Evolutionary conservation across 2,888 invertebrate species (phyloP).

Genomic region (Patella depressa): DNA sequence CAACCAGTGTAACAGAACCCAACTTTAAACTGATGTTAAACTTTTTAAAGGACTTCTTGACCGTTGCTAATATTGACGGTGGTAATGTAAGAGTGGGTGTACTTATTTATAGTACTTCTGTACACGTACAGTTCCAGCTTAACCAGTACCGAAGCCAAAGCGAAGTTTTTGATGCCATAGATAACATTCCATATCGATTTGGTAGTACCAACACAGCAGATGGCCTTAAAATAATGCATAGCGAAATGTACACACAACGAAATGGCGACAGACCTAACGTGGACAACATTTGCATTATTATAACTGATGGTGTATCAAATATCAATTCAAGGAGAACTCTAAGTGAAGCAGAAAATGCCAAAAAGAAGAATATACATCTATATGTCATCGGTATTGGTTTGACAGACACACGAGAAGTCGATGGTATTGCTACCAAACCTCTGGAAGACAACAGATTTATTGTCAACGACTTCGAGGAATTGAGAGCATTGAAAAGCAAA

Average conservation of each 20-base stretch:
- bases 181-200: conserved; percentile 45
- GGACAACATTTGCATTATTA: conserved; percentile 57
- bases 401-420: conserved; percentile 56
- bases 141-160: conserved; percentile 42
- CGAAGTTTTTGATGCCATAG: conserved; percentile 50
- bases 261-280: conserved; percentile 58
- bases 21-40: conserved; percentile 52
- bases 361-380: conserved; percentile 47
- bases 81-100: conserved; percentile 60
- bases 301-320: conserved; percentile 67
- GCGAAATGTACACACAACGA: conserved; percentile 50
- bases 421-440: conserved; percentile 56
- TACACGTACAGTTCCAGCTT: conserved; percentile 54
- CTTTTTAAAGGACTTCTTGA: conserved; percentile 49
- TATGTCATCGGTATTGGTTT: conserved; percentile 58
- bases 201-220: conserved; percentile 66
- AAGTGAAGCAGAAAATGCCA: conserved; percentile 52
- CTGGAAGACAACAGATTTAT: conserved; percentile 50
- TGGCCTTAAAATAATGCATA: conserved; percentile 53
- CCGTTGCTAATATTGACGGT: conserved; percentile 49
- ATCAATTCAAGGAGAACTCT: conserved; percentile 57
- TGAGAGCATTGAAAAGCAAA: conserved; percentile 45
- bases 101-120: conserved; percentile 53
- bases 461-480: conserved; percentile 52
- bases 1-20: conserved; percentile 55